phyloP scores from a whole-genome alignment of 2,888 invertebrate species.

The Drosophila recens region DNA sequence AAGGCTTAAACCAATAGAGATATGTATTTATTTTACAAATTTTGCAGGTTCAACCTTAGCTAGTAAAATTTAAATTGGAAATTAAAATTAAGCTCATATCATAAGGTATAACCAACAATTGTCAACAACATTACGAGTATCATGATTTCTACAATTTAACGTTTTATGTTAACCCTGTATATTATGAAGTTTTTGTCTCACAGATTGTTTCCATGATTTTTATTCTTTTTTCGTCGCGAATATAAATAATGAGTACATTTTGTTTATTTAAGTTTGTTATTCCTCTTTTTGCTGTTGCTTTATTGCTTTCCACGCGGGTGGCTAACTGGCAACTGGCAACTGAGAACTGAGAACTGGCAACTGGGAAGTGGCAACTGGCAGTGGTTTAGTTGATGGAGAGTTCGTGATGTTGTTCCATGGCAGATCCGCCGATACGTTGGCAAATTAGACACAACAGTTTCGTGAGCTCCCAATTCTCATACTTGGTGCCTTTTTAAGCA shows the following conservation, averaged over 20 bases:
- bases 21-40: too few species aligned
- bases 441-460: constrained; percentile 77
- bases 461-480: constrained; percentile 12
- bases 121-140: too few species aligned
- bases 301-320: constrained; percentile 79
- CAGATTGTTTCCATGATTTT: constrained; percentile 67
- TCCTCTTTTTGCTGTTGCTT: constrained; percentile 61
- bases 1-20: too few species aligned
- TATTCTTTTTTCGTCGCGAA: constrained; percentile 60
- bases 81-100: too few species aligned
- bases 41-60: too few species aligned
- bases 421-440: constrained; percentile 63
- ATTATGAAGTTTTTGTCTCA: constrained; percentile 44
- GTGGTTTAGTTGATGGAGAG: constrained; percentile 18
- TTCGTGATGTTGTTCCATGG: constrained; percentile 44
- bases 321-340: constrained; percentile 44
- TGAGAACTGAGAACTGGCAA: constrained; percentile 35
- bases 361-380: constrained; percentile 27
- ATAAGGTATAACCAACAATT: too few species aligned
- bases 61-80: too few species aligned
- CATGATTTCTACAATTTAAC: not conserved
- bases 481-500: constrained; percentile 21
- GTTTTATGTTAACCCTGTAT: constrained; percentile 55
- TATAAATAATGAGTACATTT: constrained; percentile 80
- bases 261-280: constrained; percentile 79